Percentiles rank a stretch among this genome's conserved stretches.
phyloP scores from a whole-genome alignment of 2,888 invertebrate species.

The Coecobrya sp. region DNA sequence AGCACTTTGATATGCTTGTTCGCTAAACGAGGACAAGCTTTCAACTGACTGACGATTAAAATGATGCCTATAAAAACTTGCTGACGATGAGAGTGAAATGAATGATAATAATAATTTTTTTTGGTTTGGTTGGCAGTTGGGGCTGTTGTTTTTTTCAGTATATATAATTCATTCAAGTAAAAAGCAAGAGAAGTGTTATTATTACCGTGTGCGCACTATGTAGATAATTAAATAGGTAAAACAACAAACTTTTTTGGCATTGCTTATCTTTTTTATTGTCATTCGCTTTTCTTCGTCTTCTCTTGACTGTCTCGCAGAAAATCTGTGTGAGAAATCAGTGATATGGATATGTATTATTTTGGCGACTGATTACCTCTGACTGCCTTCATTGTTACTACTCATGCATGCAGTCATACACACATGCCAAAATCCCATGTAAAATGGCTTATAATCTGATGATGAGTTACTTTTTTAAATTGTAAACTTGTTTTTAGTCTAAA shows the following conservation, averaged over 20 bases:
- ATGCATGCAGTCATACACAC: background rate
- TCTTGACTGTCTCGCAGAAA: background rate
- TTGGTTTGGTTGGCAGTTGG: slow-evolving; percentile 23
- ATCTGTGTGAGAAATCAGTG: slow-evolving; percentile 22
- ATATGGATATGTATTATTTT: background rate
- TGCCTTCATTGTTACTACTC: no score
- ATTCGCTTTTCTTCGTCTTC: background rate
- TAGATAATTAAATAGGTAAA: slow-evolving; percentile 21
- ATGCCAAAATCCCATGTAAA: background rate
- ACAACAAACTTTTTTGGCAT: background rate
- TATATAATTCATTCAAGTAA: slow-evolving; percentile 18
- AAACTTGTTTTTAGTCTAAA: slow-evolving; percentile 25
- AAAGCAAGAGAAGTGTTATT: background rate
- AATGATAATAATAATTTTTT: slow-evolving; percentile 50
- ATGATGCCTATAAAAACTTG: background rate
- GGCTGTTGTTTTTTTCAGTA: background rate
- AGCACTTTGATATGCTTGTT: slow-evolving; percentile 57
- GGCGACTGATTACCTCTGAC: background rate
- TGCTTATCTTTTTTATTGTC: background rate
- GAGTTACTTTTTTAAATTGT: slow-evolving; percentile 45
- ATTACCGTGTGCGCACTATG: background rate
- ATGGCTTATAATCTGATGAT: slow-evolving; percentile 8
- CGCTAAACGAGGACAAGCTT: slow-evolving; percentile 67
- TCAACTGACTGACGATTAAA: slow-evolving; percentile 61
- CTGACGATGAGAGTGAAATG: slow-evolving; percentile 66